Evolutionary conservation across 2,888 invertebrate species (phyloP), one percentile per base, ranked within the genome.

Genomic region (Sialis fuliginosa): DNA sequence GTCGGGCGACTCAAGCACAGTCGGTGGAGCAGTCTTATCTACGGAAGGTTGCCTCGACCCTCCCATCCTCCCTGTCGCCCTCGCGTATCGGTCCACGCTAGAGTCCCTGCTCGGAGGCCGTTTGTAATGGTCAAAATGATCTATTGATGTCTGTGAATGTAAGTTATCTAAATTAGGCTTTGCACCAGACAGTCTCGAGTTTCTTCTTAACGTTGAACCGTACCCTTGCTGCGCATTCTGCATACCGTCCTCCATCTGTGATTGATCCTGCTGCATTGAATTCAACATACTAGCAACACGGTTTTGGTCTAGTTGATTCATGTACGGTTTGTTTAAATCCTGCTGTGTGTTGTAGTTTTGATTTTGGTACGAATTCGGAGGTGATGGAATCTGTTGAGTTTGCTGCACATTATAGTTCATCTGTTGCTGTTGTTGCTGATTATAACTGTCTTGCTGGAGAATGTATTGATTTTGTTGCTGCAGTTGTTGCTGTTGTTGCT

Each of bases 111-210:
- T 89, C 1, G 89, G 88, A 46, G 90, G 88, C 62, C 87, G 73
- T 65, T 89, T 88, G 65, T 95, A 95, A 62, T 95, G 93, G 65
- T 93, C 93, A 62, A 91, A 89, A 60, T 89, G 87, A 64, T 91
- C 90, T 60, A 87, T 87, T 55, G 86, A 83, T 8, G 84, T 73
- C 67, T 81, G 73, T 53, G 65, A 68, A 50, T 71, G 75, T 12
- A 61, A 59, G 22, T 51, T 49, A 30, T 58, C 58, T 45, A 66
- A 53, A 61, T 63, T 77, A 61, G 60, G 66, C 55, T 59, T 68
- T 52, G 62, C 66, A 48, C 61, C 62, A 6, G 63, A 63, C 12
- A 67, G 62, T 53, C 69, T 62, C 32, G 74, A 74, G 52, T 66
- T 68, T 54, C 77, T 64, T 57, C 70, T 60, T 42, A 39, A 39